Base-by-base conservation (phyloP, 2,797 vertebrate species). In the Enteromius afrohamiltoni region DNA sequence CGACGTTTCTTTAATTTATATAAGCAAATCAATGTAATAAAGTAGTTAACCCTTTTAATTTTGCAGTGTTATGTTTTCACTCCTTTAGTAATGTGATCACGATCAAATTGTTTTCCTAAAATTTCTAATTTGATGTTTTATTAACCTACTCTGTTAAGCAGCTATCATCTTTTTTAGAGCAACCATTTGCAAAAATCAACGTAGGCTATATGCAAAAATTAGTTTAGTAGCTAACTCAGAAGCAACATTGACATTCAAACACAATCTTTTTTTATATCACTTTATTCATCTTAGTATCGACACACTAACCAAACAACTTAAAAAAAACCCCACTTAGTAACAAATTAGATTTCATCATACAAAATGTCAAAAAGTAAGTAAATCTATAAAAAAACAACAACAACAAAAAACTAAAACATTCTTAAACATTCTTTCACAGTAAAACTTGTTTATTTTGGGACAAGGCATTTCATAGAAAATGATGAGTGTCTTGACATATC, bases 261-360 rank as follows among this genome's bases (percentile, higher is more conserved):
- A 7, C 3, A 40, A 53, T 17, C 26, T 64, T 31, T 31, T 31
- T 17, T 64, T 17, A 64, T 14, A 17, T 64, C 6, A 64, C 29
- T 86, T 86, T 82, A 86, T 84, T 86, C 23, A 55, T 37, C 19
- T 84, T 62, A 86, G 45, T 74, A 84, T 70, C 45, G 53, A 70
- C 31, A 82, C 47, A 76, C n/a, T 68, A 64, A 21, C 34, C 34
- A 31, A 42, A 26, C 5, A 69, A 85, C 37, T 62, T 13, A 58
- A 83, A 49, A 83, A 49, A 83, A 70, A n/a, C n/a, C n/a, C n/a
- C 47, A 75, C 42, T 85, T 77, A 85, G 82, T 77, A 85, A 74
- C 74, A 84, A 85, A 55, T 74, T 40, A 71, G 3, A 64, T 70
- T 84, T 60, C 5, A 74, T n/a, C 1, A 14, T 75, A 83, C 14